Percentiles rank a stretch among this genome's conserved stretches.
Conservation (phyloP, 2,797 vertebrate genomes). For the Thunnus albacares region DNA sequence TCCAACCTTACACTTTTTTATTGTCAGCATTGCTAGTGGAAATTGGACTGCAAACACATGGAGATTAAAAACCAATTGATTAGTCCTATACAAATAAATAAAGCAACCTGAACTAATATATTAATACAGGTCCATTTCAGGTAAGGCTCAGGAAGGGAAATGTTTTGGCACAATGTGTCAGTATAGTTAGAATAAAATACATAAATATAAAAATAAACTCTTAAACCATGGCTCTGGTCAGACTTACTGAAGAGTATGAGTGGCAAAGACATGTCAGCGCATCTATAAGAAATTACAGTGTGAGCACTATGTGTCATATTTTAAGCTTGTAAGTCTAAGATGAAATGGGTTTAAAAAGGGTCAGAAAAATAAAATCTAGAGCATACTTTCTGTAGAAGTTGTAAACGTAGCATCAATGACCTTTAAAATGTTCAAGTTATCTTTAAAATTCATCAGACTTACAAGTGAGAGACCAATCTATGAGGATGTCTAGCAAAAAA, state of each 20-base stretch:
- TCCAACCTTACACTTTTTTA: slow-evolving; percentile 44
- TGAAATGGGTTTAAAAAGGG: slow-evolving; percentile 4
- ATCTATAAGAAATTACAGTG: slow-evolving; percentile 24
- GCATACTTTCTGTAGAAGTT: neutral
- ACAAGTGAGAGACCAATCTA: neutral
- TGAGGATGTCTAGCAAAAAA: slow-evolving; percentile 16
- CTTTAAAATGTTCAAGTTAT: slow-evolving; percentile 20
- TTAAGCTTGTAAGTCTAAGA: slow-evolving; percentile 17
- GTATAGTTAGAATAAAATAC: slow-evolving; percentile 47
- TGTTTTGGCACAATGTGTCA: slow-evolving; percentile 60
- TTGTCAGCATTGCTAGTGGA: slow-evolving; percentile 26
- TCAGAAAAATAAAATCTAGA: slow-evolving; percentile 18
- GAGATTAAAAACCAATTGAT: slow-evolving; percentile 25
- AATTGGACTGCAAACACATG: slow-evolving; percentile 31
- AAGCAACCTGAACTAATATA: slow-evolving; percentile 34
- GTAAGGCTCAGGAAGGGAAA: slow-evolving; percentile 45
- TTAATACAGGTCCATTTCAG: slow-evolving; percentile 40
- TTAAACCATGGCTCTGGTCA: slow-evolving; percentile 20
- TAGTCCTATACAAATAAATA: slow-evolving; percentile 53
- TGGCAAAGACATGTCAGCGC: slow-evolving; percentile 41
- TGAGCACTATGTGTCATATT: slow-evolving; percentile 17
- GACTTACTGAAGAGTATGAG: slow-evolving; percentile 24
- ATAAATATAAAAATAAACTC: slow-evolving; percentile 60
- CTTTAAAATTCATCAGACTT: slow-evolving; percentile 24
- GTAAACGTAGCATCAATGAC: slow-evolving; percentile 32